Conservation (phyloP, 2,797 vertebrate species). For the Propithecus perrieri region DNA sequence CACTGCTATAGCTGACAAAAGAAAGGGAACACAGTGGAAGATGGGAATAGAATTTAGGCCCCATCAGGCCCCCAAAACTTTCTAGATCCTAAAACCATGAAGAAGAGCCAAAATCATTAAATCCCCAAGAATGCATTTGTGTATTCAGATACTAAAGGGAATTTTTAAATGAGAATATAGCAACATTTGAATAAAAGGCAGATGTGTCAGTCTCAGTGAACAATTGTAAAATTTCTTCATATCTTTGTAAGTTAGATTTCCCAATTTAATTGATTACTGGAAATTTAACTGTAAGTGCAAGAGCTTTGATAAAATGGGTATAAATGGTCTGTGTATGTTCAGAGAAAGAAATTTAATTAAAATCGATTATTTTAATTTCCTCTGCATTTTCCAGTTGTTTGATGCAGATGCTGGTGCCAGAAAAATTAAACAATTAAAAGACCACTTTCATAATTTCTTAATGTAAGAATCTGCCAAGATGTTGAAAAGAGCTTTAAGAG, state of each 20-base stretch:
- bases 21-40: neutral
- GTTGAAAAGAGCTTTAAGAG: neutral
- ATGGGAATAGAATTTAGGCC: neutral
- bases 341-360: constrained; percentile 49
- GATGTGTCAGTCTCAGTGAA: neutral
- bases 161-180: neutral
- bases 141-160: neutral
- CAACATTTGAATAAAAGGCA: neutral
- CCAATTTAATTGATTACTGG: constrained; percentile 1
- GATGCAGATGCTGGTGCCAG: neutral
- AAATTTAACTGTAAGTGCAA: neutral
- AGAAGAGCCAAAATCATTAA: neutral
- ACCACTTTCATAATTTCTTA: neutral
- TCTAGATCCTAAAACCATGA: neutral
- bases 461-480: neutral
- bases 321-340: neutral
- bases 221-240: neutral
- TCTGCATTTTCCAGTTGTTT: neutral
- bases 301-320: constrained; percentile 11
- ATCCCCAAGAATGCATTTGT: neutral
- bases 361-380: constrained; percentile 12
- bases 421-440: neutral
- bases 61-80: neutral
- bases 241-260: neutral
- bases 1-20: neutral